Percentiles rank a stretch among this genome's conserved stretches.
These are phyloP conservation scores for Caenorhabditis angaria DNA, from an alignment of 2,888 invertebrate genomes.

Conservation along the genomic window DNA sequence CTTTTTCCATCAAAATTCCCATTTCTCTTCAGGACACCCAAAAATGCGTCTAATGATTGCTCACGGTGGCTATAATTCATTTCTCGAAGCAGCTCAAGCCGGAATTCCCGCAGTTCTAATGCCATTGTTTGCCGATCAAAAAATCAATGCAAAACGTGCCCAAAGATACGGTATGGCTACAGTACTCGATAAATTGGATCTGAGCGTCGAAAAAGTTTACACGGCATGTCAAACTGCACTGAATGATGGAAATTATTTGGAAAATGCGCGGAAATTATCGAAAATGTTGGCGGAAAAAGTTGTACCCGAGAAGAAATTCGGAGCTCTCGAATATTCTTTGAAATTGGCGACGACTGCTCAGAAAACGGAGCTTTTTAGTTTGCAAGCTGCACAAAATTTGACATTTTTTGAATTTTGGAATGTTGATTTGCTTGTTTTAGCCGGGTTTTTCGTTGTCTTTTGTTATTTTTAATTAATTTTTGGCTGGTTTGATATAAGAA, in stretches of 20 bases:
- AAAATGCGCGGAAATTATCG: conserved; percentile 58
- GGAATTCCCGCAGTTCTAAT: conserved; percentile 69
- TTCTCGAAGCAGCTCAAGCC: conserved; percentile 67
- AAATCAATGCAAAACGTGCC: conserved; percentile 69
- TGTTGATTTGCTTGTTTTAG: conserved; percentile 15
- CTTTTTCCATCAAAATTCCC: no score
- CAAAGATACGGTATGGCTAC: conserved; percentile 64
- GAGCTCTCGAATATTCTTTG: conserved; percentile 56
- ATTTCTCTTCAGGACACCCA: conserved; percentile 60
- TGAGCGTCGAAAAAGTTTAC: conserved; percentile 58
- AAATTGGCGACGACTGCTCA: conserved; percentile 59
- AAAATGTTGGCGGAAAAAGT: conserved; percentile 66
- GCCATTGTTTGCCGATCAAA: conserved; percentile 71
- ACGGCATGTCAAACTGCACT: conserved; percentile 50
- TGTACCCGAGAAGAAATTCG: no score
- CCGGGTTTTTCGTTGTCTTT: not conserved
- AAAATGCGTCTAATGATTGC: conserved; percentile 66
- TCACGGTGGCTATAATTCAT: conserved; percentile 71
- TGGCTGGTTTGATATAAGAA: not conserved
- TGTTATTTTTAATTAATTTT: conserved; percentile 1
- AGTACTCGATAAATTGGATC: conserved; percentile 61
- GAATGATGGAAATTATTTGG: conserved; percentile 14
- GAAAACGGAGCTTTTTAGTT: conserved; percentile 55
- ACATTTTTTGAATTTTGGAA: conserved; percentile 29
- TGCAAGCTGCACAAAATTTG: conserved; percentile 42